A percentile compares a stretch with the other conserved stretches of the same genome.
Conservation (phyloP, 2,888 invertebrate genomes). For the Heteromyza rotundicornis region DNA sequence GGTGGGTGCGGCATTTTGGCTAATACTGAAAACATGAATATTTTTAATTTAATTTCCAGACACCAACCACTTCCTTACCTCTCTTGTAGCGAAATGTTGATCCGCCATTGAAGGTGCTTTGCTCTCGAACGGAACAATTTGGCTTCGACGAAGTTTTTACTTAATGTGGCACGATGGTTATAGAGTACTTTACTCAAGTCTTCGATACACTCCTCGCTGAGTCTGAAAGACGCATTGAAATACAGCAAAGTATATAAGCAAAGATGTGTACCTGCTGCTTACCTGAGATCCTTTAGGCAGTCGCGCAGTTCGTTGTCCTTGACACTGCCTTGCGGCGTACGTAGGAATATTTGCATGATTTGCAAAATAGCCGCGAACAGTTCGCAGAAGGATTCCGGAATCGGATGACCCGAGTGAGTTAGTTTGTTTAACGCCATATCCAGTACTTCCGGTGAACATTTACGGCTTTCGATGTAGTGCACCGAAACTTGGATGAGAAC, state of each 20-base stretch:
- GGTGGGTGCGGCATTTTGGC: constrained; percentile 60
- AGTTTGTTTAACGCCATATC: constrained; percentile 60
- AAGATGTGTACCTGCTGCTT: constrained; percentile 22
- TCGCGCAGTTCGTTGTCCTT: constrained; percentile 64
- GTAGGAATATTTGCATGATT: constrained; percentile 64
- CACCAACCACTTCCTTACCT: constrained; percentile 55
- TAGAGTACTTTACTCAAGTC: constrained; percentile 65
- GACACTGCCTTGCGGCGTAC: constrained; percentile 61
- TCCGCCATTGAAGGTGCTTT: constrained; percentile 64
- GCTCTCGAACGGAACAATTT: constrained; percentile 61
- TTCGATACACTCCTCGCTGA: constrained; percentile 64
- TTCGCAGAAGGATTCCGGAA: constrained; percentile 64
- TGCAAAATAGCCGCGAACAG: constrained; percentile 64
- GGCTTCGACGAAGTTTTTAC: constrained; percentile 57
- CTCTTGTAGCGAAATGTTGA: constrained; percentile 65
- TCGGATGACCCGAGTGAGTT: constrained; percentile 58
- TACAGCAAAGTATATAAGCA: neutral
- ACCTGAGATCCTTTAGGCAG: constrained; percentile 63
- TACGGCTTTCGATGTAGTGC: constrained; percentile 60
- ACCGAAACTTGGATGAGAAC: constrained; percentile 63
- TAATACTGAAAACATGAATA: constrained; percentile 42
- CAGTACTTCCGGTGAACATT: constrained; percentile 60
- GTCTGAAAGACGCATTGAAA: constrained; percentile 48
- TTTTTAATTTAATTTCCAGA: constrained; percentile 55
- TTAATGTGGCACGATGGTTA: constrained; percentile 62